Base-by-base conservation (phyloP, 2,888 invertebrate species). In the Neocrepidodera transversa region DNA sequence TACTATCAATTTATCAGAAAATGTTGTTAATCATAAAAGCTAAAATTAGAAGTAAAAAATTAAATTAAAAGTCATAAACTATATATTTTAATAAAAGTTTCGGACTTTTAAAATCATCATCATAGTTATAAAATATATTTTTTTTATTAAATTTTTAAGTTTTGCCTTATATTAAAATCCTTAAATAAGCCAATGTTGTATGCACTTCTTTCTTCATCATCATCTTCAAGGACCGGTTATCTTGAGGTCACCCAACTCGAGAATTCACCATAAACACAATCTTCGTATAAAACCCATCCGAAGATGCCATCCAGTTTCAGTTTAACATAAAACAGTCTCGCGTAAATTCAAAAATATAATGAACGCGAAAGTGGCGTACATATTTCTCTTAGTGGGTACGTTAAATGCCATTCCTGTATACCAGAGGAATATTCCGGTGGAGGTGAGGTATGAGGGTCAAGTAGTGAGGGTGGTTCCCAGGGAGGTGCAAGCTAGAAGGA, bases 271-370 rank as follows among this genome's bases (percentile, higher is more conserved):
- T 61, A 63, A 67, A 67, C 65, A 58, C 60, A 55, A 67, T 66
- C 63, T 53, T 64, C 54, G 65, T 78, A 78, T 78, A 78, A 78
- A 78, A 76, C 73, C 75, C 67, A 66, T 65, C 63, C 55, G 63
- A 71, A 71, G 75, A 74, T 76, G 76, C 78, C 75, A 77, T 74
- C 35, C 74, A 76, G 72, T 76, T 74, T 70, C 70, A 78, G 77
- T 78, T 66, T 63, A 59, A 50, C 68, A 56, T 47, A 60, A 61
- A 11, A 30, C 17, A 49, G 49, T 56, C 17, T 23, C 49, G 14
- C n/a, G 5, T 35, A 10, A 28, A n/a, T n/a, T n/a, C n/a, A n/a
- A n/a, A n/a, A n/a, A n/a, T n/a, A n/a, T n/a, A n/a, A n/a, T n/a
- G n/a, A n/a, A n/a, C n/a, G n/a, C n/a, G n/a, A n/a, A n/a, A n/a